Conservation (phyloP, 2,888 invertebrate genomes). For the Entomobrya multifasciata region DNA sequence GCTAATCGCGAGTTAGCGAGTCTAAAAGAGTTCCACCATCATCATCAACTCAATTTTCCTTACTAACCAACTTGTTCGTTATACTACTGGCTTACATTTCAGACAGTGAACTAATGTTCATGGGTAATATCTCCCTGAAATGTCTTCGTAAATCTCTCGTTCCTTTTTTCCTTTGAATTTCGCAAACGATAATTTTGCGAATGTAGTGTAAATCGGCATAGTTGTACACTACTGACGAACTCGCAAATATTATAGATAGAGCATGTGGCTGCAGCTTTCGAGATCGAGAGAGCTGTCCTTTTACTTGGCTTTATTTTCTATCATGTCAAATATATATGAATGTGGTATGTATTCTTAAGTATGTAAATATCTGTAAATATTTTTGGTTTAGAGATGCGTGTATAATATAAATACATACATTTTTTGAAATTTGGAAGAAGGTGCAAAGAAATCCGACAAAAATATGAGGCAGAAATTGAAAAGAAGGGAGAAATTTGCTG, state of each 20-base stretch:
- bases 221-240: neutral
- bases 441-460: neutral
- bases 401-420: no score
- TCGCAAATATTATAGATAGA: neutral
- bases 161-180: conserved; percentile 53
- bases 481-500: neutral
- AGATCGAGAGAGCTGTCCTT: no score
- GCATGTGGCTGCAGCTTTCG: conserved; percentile 33
- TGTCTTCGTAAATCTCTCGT: conserved; percentile 64
- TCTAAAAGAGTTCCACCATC: conserved; percentile 20
- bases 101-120: conserved; percentile 37
- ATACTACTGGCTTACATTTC: conserved; percentile 36
- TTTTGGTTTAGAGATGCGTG: no score
- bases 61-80: conserved; percentile 38
- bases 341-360: no score
- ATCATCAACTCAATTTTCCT: neutral
- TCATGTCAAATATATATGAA: no score
- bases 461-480: conserved; percentile 12
- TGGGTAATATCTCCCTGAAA: conserved; percentile 64
- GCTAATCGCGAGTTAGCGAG: conserved; percentile 52
- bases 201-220: neutral
- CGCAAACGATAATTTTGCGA: conserved; percentile 27
- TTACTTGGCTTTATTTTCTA: no score
- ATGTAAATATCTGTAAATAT: no score
- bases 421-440: neutral